Base-by-base conservation (phyloP, 2,888 invertebrate genomes). In the Nyleta sp. region DNA sequence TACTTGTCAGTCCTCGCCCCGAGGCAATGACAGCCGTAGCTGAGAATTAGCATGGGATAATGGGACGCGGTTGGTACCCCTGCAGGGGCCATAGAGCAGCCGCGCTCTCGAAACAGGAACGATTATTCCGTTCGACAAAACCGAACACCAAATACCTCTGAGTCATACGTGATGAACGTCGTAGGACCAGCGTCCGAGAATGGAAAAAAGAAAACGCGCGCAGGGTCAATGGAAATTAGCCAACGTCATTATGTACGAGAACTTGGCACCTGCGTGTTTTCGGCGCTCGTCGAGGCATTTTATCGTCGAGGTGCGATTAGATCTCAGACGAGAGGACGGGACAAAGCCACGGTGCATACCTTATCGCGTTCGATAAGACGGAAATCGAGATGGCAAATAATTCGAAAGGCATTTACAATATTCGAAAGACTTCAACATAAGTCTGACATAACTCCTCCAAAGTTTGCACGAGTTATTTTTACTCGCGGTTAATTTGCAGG, bases 31-130 rank as follows among this genome's bases (percentile, higher is more conserved):
- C 90, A 90, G 90, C 87, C 88, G 84, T 86, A 83, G 87, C 86
- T 81, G 84, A 85, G 87, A 90, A 90, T 90, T 90, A 90, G 90
- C 90, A 90, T 90, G 90, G 89, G 90, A 90, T 90, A 90, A 90
- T 90, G 87, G 89, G 88, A 90, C 87, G 85, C 86, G 84, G 85
- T 85, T 85, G 85, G 85, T 87, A 86, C 85, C 86, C 85, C 85
- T 83, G 84, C 83, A 85, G 86, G 85, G 87, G 82, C 85, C 85
- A 85, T 84, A 86, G 85, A 85, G 85, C 84, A 84, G 81, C 84
- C 80, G 79, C 80, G 67, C 64, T 82, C 78, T 81, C 78, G 74
- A 84, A 83, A 84, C 83, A 83, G 83, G 81, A 82, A 83, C 82
- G 83, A 84, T 83, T 83, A 76, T 74, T 78, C 42, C 64, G 31